Base-by-base conservation (phyloP, 2,888 invertebrate species). In the Hypomecis punctinalis region DNA sequence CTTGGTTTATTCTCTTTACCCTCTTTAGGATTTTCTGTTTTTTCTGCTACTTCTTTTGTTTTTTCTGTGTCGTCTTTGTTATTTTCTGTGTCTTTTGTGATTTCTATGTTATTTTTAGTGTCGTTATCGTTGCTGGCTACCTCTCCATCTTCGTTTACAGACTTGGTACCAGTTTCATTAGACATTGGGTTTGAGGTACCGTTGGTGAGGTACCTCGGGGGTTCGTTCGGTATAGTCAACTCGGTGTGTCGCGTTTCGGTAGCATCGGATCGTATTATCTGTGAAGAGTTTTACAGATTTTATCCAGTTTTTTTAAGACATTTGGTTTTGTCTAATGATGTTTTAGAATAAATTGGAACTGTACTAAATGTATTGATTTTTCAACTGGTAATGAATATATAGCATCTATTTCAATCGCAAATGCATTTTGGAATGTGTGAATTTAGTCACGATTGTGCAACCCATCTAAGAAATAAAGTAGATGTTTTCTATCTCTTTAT, bases 101-200 rank as follows among this genome's bases (percentile, higher is more conserved):
- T 63, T 48, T 61, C 40, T 52, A 11, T 40, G 7, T 43, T 61
- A 23, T 42, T 13, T 53, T 47, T 52, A 42, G 36, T 64, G 48
- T 66, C 55, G 48, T 43, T 66, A 35, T 63, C 63, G 55, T 61
- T 61, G 65, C 59, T 56, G 55, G 80, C 76, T 86, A 66, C 84
- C 81, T 86, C 88, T 84, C 88, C 90, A 83, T 89, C 90, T 83
- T 85, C 83, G 80, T 79, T 86, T 71, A 86, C 85, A 81, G 85
- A 84, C 82, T 86, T 85, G 84, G 76, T 75, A 79, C 79, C 83
- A 85, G 83, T 85, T 85, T 90, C 91, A 89, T 89, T 85, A 80
- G 90, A 83, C 93, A 93, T 93, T 88, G 86, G 87, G 78, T 82
- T 79, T 77, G 87, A 88, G 90, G 90, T 87, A 90, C 90, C 88